These are phyloP conservation scores for Mus spretus DNA, from an alignment of 2,797 vertebrate genomes.

Conservation along the genomic window DNA sequence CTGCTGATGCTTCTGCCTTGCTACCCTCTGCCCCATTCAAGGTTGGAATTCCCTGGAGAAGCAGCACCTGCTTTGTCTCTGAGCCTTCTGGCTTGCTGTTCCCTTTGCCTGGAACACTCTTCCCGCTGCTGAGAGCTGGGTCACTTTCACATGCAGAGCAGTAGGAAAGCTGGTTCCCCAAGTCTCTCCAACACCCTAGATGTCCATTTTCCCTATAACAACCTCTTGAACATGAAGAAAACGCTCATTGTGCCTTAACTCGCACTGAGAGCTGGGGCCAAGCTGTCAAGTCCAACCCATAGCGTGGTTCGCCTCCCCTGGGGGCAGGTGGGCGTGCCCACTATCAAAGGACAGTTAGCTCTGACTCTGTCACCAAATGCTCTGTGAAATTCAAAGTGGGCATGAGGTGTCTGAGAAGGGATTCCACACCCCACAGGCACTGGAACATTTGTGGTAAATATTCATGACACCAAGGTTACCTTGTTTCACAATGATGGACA, in stretches of 20 bases:
- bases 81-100: not conserved
- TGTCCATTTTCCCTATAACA: not conserved
- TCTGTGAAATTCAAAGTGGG: not conserved
- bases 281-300: not conserved
- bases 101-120: not conserved
- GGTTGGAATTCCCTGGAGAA: not conserved
- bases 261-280: not conserved
- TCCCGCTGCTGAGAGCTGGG: not conserved
- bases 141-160: too few species aligned
- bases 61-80: not conserved
- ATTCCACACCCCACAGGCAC: not conserved
- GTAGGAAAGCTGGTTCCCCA: fast-evolving
- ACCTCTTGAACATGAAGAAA: not conserved
- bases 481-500: not conserved
- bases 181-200: not conserved
- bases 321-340: not conserved
- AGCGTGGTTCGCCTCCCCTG: fast-evolving
- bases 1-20: too few species aligned
- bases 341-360: not conserved
- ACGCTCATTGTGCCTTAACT: not conserved
- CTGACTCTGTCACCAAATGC: not conserved
- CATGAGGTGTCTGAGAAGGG: not conserved
- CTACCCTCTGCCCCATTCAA: not conserved
- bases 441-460: not conserved
- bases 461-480: not conserved